Evolutionary conservation across 53 echinoderm and acorn worm genomes (phyloP).

Genomic region (Glandiceps talaboti): DNA sequence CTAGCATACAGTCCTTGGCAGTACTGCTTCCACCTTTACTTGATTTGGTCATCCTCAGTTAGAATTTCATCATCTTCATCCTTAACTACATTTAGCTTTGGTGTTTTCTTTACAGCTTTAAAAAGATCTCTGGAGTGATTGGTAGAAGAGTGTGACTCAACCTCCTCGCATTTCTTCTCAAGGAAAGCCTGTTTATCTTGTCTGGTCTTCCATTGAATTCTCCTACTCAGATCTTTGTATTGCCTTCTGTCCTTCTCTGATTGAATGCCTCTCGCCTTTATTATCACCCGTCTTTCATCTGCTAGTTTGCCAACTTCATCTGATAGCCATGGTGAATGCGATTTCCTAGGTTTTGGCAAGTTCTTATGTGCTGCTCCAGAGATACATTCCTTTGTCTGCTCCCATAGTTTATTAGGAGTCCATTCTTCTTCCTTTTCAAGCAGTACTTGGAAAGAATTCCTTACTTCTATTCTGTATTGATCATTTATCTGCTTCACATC

Average conservation of each 20-base stretch:
- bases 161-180: constrained; percentile 9
- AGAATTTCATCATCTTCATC: constrained; percentile 1
- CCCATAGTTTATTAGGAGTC: background rate
- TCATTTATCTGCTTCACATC: background rate
- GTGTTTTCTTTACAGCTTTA: constrained; percentile 3
- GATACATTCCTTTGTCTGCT: too few relatives aligned
- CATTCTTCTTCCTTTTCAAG: constrained; percentile 4
- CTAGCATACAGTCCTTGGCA: too few relatives aligned
- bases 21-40: constrained; percentile 9
- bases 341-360: too few relatives aligned
- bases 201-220: constrained; percentile 14
- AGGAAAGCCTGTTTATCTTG: constrained; percentile 12
- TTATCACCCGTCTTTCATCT: constrained; percentile 7
- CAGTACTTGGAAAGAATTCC: constrained; percentile 23
- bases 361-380: too few relatives aligned
- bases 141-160: constrained; percentile 11
- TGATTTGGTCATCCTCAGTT: constrained; percentile 5
- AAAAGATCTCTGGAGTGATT: constrained; percentile 7
- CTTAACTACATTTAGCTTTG: background rate
- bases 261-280: constrained; percentile 3
- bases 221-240: constrained; percentile 10
- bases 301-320: too few relatives aligned
- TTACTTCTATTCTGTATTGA: constrained; percentile 14
- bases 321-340: too few relatives aligned
- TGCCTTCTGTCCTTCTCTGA: constrained; percentile 3